Conservation (phyloP, 1,140 invertebrate species). For the Vollenhovia emeryi region DNA sequence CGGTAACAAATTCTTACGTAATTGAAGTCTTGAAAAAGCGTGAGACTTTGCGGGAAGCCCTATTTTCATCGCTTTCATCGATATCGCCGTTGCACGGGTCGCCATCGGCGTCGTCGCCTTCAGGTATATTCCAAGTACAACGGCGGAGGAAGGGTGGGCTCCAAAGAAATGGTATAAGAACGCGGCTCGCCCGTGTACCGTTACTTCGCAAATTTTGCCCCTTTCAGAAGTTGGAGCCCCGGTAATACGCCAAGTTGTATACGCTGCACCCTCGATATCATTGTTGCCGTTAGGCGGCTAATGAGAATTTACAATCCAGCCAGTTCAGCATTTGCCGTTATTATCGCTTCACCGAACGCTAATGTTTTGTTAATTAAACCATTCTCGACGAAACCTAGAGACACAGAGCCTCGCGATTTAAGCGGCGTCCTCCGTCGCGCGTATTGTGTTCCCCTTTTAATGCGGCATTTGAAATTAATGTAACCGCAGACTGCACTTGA, state of each 20-base stretch:
- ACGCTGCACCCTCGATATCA: conserved; percentile 19
- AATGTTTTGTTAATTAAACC: conserved; percentile 28
- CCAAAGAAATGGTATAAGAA: conserved; percentile 14
- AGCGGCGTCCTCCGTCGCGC: too few species aligned
- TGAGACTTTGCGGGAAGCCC: not conserved
- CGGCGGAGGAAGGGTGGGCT: not conserved
- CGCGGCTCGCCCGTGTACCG: not conserved
- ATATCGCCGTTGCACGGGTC: not conserved
- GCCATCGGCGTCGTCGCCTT: not conserved
- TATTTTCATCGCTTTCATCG: not conserved
- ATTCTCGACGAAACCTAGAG: not conserved
- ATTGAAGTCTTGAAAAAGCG: not conserved
- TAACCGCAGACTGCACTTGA: not conserved
- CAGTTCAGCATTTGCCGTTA: not conserved
- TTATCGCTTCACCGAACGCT: conserved; percentile 18
- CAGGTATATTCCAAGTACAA: not conserved
- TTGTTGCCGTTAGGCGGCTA: conserved; percentile 23
- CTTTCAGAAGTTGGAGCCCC: conserved; percentile 11
- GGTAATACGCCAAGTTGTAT: conserved; percentile 26
- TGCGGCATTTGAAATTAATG: not conserved
- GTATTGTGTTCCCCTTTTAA: not conserved
- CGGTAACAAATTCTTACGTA: conserved; percentile 2
- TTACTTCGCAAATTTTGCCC: conserved; percentile 10
- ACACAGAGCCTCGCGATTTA: not conserved
- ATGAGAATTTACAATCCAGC: conserved; percentile 33